Base-by-base conservation (phyloP, 2,888 invertebrate genomes). In the Oeneis ivallda region DNA sequence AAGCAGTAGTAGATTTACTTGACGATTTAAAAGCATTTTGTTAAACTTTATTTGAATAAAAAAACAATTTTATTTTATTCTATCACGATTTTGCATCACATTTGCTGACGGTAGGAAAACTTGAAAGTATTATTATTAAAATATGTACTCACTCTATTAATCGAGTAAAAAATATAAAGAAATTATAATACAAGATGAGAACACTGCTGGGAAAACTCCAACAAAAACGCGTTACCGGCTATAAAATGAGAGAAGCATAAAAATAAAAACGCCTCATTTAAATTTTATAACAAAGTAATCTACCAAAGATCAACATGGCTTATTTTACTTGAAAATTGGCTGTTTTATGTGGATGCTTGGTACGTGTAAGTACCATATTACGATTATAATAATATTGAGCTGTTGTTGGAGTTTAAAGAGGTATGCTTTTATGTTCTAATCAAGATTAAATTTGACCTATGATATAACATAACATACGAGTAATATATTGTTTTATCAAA, bases 271-370 rank as follows among this genome's bases (percentile, higher is more conserved):
- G 60, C 39, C 57, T 68, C 54, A 65, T 66, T 66, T 57, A 60
- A 68, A 63, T 61, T 56, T 66, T 60, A 37, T 32, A 63, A 54
- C 62, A 66, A 68, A 66, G 63, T 66, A 63, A 63, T 68, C 63
- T 63, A 68, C 62, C 39, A 45, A 65, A 65, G 65, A 68, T 65
- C 68, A 65, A 65, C 68, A 65, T n/a, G 50, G 62, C 54, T 56
- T 65, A 62, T 68, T 65, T 68, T 68, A 41, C 43, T 68, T 54
- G 59, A 56, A 68, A 63, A 68, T 68, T 65, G 59, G 56, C n/a
- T n/a, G n/a, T n/a, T n/a, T 54, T 10, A 43, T 37, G 13, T n/a
- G 53, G 15, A 17, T 19, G 45, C 17, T 15, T 26, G 34, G 9
- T 9, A 34, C 8, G 6, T 10, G 1, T 3, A 9, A 11, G 19